These are phyloP conservation scores for Dufourea novaeangliae DNA, from an alignment of 1,140 invertebrate genomes.

Conservation along the genomic window DNA sequence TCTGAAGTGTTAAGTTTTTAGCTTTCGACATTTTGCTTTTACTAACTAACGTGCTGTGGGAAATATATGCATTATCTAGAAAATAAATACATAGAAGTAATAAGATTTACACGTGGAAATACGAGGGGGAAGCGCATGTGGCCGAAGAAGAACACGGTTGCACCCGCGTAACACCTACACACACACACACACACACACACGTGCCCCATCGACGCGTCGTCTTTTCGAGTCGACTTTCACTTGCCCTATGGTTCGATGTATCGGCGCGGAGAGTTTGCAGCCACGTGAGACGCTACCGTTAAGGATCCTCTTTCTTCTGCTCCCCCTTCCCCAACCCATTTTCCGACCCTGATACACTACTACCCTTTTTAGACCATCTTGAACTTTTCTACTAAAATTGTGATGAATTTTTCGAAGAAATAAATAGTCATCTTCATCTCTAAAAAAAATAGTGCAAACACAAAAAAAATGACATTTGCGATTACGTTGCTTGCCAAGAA, in stretches of 20 bases:
- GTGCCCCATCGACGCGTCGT: slow-evolving; percentile 62
- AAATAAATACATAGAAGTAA: too few species aligned
- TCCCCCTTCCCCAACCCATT: neutral
- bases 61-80: too few species aligned
- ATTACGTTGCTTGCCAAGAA: too few species aligned
- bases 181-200: slow-evolving; percentile 16
- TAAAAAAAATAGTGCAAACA: neutral
- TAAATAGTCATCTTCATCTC: too few species aligned
- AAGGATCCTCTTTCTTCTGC: slow-evolving; percentile 44
- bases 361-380: neutral
- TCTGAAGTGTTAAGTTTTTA: neutral
- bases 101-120: neutral
- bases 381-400: neutral
- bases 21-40: neutral
- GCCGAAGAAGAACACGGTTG: slow-evolving; percentile 61
- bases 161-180: slow-evolving; percentile 48
- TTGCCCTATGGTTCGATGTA: slow-evolving; percentile 63
- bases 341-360: slow-evolving; percentile 30
- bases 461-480: too few species aligned
- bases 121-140: slow-evolving; percentile 34
- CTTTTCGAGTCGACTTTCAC: slow-evolving; percentile 72
- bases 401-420: too few species aligned
- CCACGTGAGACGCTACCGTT: slow-evolving; percentile 51
- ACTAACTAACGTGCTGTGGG: neutral
- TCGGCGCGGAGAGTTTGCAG: slow-evolving; percentile 45